Percentiles rank a stretch among this genome's conserved stretches.
Evolutionary conservation across 2,113 vertebrate species (phyloP).

Genomic region (Sinocyclocheilus anshuiensis): DNA sequence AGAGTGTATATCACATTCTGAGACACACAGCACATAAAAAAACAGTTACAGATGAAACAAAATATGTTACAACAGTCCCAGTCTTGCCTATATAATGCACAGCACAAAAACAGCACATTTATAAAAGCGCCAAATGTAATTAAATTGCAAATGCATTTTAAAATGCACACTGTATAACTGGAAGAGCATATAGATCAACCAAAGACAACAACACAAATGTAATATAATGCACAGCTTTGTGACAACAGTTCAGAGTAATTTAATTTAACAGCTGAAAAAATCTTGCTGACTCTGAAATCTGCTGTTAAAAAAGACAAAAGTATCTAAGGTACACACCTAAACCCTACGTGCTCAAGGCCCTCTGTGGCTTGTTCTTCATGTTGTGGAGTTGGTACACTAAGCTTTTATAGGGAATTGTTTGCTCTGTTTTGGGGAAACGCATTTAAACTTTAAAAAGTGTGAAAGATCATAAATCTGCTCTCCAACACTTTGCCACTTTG

Average conservation of each 20-base stretch:
- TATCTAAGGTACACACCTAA: not conserved
- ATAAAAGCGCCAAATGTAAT: not conserved
- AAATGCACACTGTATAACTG: not conserved
- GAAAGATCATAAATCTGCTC: not conserved
- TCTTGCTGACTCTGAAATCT: not conserved
- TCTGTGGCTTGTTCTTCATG: not conserved
- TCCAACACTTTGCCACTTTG: not conserved
- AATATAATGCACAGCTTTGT: not conserved
- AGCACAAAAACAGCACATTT: not conserved
- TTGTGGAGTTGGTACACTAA: not conserved
- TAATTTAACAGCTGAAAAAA: not conserved
- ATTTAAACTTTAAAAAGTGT: conserved; percentile 8
- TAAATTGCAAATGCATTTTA: not conserved
- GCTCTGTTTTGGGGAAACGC: not conserved
- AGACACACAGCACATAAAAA: no score
- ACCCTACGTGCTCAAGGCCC: not conserved
- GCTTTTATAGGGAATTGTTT: conserved; percentile 1
- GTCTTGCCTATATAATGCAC: no score
- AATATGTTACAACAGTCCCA: no score
- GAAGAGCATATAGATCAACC: not conserved
- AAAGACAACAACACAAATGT: not conserved
- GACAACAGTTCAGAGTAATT: not conserved
- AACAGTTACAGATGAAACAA: no score
- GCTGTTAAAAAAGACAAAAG: not conserved
- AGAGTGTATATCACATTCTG: no score